phyloP scores from a whole-genome alignment of 1,140 invertebrate genomes.

The Rhopalosiphum padi region DNA sequence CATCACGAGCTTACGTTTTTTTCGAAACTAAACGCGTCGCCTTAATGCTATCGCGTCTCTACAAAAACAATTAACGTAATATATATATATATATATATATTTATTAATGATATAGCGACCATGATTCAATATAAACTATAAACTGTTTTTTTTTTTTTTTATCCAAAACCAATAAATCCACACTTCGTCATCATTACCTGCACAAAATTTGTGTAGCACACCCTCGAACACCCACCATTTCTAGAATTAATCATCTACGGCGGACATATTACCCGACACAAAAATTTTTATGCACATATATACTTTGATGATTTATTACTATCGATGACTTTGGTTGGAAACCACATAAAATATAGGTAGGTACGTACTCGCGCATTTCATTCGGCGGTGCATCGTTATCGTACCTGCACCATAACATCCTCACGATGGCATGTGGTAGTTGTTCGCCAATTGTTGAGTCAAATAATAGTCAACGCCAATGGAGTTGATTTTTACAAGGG shows the following conservation, averaged over 20 bases:
- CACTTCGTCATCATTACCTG: neutral
- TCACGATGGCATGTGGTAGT: neutral
- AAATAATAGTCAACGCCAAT: neutral
- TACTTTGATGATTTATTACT: constrained; percentile 14
- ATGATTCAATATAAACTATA: neutral
- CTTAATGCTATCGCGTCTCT: neutral
- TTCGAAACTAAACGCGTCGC: neutral
- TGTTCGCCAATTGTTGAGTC: neutral
- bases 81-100: neutral
- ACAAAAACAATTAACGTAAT: neutral
- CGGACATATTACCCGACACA: neutral
- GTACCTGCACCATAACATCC: neutral
- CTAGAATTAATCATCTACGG: constrained; percentile 24
- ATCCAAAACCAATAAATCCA: neutral
- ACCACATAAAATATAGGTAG: neutral
- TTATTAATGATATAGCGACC: neutral
- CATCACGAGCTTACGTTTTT: neutral
- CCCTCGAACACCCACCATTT: no score
- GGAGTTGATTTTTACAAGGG: neutral
- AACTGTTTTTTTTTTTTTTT: neutral
- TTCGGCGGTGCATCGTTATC: neutral
- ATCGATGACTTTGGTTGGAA: neutral
- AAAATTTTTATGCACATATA: neutral
- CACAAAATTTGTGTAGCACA: neutral
- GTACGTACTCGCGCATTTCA: neutral